Evolutionary conservation across 2,113 vertebrate species (phyloP).

Genomic region (Corynorhinus townsendii): DNA sequence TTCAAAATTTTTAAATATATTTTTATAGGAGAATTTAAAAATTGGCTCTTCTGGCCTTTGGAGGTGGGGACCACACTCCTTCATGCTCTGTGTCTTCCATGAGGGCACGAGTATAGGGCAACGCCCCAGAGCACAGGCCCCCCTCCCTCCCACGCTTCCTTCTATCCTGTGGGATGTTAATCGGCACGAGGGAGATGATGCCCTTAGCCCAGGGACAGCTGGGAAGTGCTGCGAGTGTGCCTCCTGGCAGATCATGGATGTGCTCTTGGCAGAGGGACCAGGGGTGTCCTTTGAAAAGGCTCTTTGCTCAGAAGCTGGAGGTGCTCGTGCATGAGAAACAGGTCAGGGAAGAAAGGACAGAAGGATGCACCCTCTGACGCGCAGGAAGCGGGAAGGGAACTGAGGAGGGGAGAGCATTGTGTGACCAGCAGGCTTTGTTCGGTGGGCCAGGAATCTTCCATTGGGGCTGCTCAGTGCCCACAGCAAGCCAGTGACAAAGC

Average conservation of each 20-base stretch:
- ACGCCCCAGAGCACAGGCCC: not conserved
- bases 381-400: slow-evolving; percentile 71
- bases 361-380: slow-evolving; percentile 31
- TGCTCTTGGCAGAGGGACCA: not conserved
- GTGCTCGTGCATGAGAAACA: not conserved
- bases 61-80: rapidly evolving
- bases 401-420: slow-evolving; percentile 55
- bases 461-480: slow-evolving; percentile 66
- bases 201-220: not conserved
- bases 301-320: not conserved
- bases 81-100: not conserved
- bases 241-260: rapidly evolving
- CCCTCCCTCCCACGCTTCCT: not conserved
- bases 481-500: slow-evolving; percentile 71
- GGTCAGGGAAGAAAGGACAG: not conserved
- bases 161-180: not conserved
- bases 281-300: not conserved
- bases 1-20: not conserved
- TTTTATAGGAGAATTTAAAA: not conserved
- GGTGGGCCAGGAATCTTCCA: slow-evolving; percentile 65
- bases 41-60: not conserved
- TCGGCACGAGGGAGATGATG: rapidly evolving
- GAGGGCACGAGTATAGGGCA: not conserved
- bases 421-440: slow-evolving; percentile 73
- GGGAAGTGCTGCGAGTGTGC: rapidly evolving